Evolutionary conservation across 37 sponge, comb jelly and placozoan species (phyloP), one percentile per base, ranked within the genome.

Genomic region (Bolinopsis microptera): DNA sequence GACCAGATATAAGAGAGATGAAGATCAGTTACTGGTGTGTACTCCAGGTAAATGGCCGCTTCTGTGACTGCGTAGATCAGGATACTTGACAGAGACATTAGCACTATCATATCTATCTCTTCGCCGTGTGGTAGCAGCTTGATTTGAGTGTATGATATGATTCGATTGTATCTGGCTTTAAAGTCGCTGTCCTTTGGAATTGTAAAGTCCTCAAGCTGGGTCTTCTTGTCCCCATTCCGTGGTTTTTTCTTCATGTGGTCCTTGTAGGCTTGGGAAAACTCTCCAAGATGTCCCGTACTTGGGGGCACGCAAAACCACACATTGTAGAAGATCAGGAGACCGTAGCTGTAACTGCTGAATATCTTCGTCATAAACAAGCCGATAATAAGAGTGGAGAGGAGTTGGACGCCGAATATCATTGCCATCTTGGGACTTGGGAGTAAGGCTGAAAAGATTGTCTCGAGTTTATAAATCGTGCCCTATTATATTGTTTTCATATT

Each of bases 1-100:
- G 38, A 36, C 90, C 90, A 86, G 61, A 86, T 86, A n/a, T 86
- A 86, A 30, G 61, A 41, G 41, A 86, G 90, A 86, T 86, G 90
- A 25, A 40, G 41, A 34, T 86, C 90, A 21, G 90, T 39, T 25
- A 24, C 27, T 24, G 41, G 26, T 5, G 48, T 39, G 40, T 28
- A 40, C 3, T 38, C 90, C 61, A 86, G 61, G 31, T 22, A 86
- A 2, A 86, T 27, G 16, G 35, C 13, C 0, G 24, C 25, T 27
- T 86, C 90, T 0, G 90, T 86, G 30, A 86, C 90, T 0, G 39
- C 48, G 90, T 86, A 86, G 41, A 86, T 86, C 48, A 86, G 41
- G 35, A 28, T 3, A 27, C 30, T 39, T 1, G 90, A 39, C 0
- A 86, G 25, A 3, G 90, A 41, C 13, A 86, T 35, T 5, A 86